phyloP scores from a whole-genome alignment of 2,113 vertebrate genomes.

The Saguinus midas region DNA sequence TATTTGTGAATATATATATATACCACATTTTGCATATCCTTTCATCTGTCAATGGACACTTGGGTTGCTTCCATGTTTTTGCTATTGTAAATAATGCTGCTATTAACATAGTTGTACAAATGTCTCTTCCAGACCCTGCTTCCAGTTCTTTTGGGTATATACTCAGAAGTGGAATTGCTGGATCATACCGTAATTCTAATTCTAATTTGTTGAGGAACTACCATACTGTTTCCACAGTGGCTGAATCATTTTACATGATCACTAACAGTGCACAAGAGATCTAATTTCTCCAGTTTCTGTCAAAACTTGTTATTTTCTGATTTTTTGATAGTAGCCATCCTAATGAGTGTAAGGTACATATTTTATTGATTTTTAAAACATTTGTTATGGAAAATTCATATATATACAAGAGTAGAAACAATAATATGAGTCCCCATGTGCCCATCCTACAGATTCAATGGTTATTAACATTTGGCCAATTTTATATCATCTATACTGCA shows the following conservation, averaged over 20 bases:
- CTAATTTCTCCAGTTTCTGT: not conserved
- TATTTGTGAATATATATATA: too few species aligned
- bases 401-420: not conserved
- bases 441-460: not conserved
- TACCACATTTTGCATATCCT: not conserved
- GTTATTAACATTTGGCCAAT: not conserved
- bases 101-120: too few species aligned
- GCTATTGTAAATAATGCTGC: not conserved
- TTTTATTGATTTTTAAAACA: not conserved
- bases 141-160: not conserved
- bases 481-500: not conserved
- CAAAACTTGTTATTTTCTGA: not conserved
- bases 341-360: not conserved
- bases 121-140: not conserved
- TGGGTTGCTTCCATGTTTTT: not conserved
- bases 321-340: not conserved
- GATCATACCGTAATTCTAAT: not conserved
- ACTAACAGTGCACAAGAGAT: not conserved
- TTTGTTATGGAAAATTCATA: not conserved
- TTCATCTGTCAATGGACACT: not conserved
- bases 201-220: not conserved
- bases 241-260: not conserved
- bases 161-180: not conserved
- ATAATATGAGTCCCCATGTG: not conserved
- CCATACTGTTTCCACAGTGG: not conserved